Base-by-base conservation (phyloP, 1,140 invertebrate species). In the roundworm (Caenorhabditis elegans) region DNA sequence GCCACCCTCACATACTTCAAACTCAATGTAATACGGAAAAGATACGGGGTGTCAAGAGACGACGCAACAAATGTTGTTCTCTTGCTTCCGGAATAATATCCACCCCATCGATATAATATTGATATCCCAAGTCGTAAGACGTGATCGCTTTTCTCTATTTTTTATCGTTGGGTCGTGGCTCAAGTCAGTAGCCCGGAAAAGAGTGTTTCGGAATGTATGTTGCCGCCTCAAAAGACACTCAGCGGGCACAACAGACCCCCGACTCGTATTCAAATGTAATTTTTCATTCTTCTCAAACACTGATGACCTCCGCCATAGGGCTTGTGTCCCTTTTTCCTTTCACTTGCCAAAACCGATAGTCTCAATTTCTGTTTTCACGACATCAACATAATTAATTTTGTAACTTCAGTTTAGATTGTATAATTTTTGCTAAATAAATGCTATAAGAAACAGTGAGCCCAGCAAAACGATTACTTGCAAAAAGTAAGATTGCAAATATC, bases 271-370 rank as follows among this genome's bases (percentile, higher is more conserved):
- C 60, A 39, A 70, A 70, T 70, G 60, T 70, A 70, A 70, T 70
- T 70, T 70, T 70, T 70, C 60, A 70, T 70, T 70, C 60, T 70
- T 70, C 60, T 70, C 60, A 70, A 70, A 70, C 60, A 70, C 60
- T 70, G 60, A 70, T 70, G 60, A 70, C 60, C 60, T 70, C 60
- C 60, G 60, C 60, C 60, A 70, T 36, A 15, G 60, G 60, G 60
- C 10, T 60, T n/a, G n/a, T n/a, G 28, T 70, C 26, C 28, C 60
- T 43, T 43, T 43, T 43, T 43, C n/a, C 34, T 70, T 22, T 70
- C 34, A 39, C 60, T 70, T 39, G 13, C 13, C 60, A 6, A 70
- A 43, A 39, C 60, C 17, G 34, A 22, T 31, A 39, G 60, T 70
- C 39, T 60, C 53, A 31, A n/a, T 60, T 60, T 60, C n/a, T n/a